Percentiles rank a stretch among this genome's conserved stretches.
Conservation (phyloP, 2,113 vertebrate species). For the Eubucco bourcierii region DNA sequence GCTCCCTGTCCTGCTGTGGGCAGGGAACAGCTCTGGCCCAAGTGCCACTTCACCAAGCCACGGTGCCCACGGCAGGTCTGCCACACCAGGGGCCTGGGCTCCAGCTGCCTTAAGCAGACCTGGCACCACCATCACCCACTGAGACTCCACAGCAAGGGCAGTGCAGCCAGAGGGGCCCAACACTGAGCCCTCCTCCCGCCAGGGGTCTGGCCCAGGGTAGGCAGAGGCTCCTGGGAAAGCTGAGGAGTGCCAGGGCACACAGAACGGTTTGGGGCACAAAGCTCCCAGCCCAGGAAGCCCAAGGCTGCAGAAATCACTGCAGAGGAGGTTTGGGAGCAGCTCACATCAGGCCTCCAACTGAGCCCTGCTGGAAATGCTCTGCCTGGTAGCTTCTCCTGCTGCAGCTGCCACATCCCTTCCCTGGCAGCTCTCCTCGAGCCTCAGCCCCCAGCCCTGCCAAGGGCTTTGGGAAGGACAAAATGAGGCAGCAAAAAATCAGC, state of each 20-base stretch:
- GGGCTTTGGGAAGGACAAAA: slow-evolving; percentile 9
- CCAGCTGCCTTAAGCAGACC: neutral
- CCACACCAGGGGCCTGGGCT: neutral
- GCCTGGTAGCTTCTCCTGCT: neutral
- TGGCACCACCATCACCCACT: neutral
- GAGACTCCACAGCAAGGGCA: neutral
- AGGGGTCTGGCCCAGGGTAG: neutral
- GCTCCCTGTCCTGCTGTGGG: neutral
- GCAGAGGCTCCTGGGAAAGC: neutral
- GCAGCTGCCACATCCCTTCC: neutral
- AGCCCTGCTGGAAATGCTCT: neutral
- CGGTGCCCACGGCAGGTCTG: neutral
- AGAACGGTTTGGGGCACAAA: neutral
- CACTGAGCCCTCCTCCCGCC: neutral
- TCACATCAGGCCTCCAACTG: neutral
- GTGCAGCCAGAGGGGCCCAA: neutral
- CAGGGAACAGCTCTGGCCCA: neutral
- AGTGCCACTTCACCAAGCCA: neutral
- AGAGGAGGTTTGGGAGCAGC: neutral
- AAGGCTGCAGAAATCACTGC: neutral
- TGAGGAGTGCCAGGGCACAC: neutral
- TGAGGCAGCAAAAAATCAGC: neutral
- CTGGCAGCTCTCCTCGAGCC: neutral
- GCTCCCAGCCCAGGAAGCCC: neutral
- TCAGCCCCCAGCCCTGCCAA: neutral